phyloP scores from a whole-genome alignment of 2,113 vertebrate genomes.

The Lontra canadensis region DNA sequence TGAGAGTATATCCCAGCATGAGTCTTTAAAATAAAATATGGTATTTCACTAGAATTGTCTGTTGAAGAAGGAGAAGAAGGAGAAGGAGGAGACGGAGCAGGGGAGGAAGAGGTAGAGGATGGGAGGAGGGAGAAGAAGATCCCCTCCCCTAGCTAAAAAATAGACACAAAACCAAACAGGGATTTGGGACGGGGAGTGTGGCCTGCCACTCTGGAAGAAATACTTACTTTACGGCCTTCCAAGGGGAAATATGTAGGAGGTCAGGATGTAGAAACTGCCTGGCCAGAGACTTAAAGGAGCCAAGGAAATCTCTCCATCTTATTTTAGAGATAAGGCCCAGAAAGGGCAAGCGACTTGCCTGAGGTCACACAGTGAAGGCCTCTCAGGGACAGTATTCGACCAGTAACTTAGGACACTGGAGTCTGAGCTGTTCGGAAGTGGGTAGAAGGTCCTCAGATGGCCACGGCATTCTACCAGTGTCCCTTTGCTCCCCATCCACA shows the following conservation, averaged over 20 bases:
- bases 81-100: too few relatives aligned
- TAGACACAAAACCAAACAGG: neutral
- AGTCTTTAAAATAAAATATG: neutral
- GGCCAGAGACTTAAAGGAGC: neutral
- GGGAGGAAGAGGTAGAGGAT: too few relatives aligned
- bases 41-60: neutral
- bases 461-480: neutral
- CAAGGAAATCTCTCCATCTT: neutral
- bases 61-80: neutral
- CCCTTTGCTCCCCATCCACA: rapidly evolving
- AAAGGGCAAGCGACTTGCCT: neutral
- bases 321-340: neutral
- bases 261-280: neutral
- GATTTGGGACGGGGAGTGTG: neutral
- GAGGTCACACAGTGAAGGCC: neutral
- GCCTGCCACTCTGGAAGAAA: neutral
- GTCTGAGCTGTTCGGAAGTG: neutral
- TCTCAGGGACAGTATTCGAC: neutral
- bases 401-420: neutral
- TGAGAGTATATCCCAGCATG: neutral
- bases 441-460: neutral
- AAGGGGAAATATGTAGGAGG: neutral
- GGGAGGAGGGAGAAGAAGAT: neutral
- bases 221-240: neutral
- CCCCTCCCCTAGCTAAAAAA: neutral